A percentile compares a stretch with the other conserved stretches of the same genome.
Evolutionary conservation across 2,888 invertebrate species (phyloP).

Genomic region (Scaptomyza caliginosa): DNA sequence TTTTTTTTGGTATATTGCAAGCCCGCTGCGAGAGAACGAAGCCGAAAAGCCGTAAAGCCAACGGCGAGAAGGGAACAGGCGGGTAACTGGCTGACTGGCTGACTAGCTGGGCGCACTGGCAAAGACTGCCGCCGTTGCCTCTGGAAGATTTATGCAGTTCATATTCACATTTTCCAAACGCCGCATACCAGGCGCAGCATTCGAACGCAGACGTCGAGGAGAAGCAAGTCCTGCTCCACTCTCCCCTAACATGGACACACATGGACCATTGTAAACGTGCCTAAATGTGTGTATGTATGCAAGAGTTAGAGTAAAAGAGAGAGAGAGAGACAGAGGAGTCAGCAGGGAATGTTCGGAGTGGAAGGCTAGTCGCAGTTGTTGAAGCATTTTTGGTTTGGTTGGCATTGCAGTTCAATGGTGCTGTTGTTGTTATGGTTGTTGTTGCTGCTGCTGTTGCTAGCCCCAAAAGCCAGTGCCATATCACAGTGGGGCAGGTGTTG

Average conservation of each 20-base stretch:
- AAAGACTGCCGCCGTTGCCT: constrained; percentile 80
- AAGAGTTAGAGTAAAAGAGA: constrained; percentile 1
- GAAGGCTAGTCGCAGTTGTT: constrained; percentile 66
- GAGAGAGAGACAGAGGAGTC: constrained; percentile 9
- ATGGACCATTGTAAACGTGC: constrained; percentile 52
- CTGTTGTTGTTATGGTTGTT: constrained; percentile 29
- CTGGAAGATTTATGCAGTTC: constrained; percentile 82
- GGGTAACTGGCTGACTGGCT: constrained; percentile 28
- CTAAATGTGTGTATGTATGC: constrained; percentile 40
- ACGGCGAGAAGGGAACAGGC: constrained; percentile 9
- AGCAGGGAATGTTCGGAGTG: constrained; percentile 6
- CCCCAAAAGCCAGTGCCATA: constrained; percentile 22
- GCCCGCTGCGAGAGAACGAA: constrained; percentile 52
- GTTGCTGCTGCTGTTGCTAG: constrained; percentile 18
- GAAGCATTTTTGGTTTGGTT: constrained; percentile 69
- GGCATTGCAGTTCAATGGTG: constrained; percentile 65
- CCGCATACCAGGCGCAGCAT: constrained; percentile 75
- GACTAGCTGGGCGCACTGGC: constrained; percentile 48
- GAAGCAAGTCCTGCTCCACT: constrained; percentile 25
- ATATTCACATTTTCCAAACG: constrained; percentile 82
- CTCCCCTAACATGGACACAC: constrained; percentile 27
- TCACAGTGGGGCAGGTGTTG: constrained; percentile 43
- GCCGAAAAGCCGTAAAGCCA: constrained; percentile 80
- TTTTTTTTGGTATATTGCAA: constrained; percentile 22
- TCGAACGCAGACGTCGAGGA: constrained; percentile 52